Evolutionary conservation across 2,113 vertebrate genomes (phyloP), one percentile per base, ranked within the genome.

Genomic region (Aplodontia rufa): DNA sequence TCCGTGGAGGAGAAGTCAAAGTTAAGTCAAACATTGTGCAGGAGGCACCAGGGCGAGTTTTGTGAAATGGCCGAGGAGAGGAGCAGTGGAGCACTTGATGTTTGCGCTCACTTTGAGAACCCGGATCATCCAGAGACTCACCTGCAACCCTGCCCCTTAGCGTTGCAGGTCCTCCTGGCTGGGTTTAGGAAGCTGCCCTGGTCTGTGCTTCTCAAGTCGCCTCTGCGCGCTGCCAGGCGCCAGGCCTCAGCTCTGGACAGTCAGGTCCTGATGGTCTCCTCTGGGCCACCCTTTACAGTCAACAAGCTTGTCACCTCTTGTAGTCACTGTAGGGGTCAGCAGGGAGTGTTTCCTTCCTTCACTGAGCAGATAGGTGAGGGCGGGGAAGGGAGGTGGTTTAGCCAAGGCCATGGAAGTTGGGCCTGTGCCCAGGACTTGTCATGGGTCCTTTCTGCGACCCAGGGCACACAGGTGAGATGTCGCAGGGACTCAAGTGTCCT

Each of bases 61-160:
- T 47, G 14, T 68, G 85, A 62, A 37, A 85, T 32, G 47, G 26
- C 49, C 81, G 37, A 47, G 51, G 40, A 14, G 20, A 0, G 37
- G 20, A 64, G 47, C 19, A 3, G 40, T 16, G 37, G 35, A 3
- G 22, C 40, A 16, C 20, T 3, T 11, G 7, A 1, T 37, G 0
- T 30, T 6, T 22, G 45, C 8, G 7, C 24, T 32, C n/a, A 22
- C 22, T 12, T 2, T 12, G 37, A 32, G 53, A 32, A 17, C 32
- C 20, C 1, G 13, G 40, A 17, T 62, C 49, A 22, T 19, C 16
- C 68, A 53, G 62, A n/a, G 13, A 24, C n/a, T 78, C 60, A 32
- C 1, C 4, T 45, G n/a, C 26, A 72, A 24, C 51, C n/a, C 8
- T 35, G 8, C 6, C 11, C 17, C 30, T 3, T 8, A 6, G 17